Base-by-base conservation (phyloP, 2,113 vertebrate genomes). In the Polypterus bichir region DNA sequence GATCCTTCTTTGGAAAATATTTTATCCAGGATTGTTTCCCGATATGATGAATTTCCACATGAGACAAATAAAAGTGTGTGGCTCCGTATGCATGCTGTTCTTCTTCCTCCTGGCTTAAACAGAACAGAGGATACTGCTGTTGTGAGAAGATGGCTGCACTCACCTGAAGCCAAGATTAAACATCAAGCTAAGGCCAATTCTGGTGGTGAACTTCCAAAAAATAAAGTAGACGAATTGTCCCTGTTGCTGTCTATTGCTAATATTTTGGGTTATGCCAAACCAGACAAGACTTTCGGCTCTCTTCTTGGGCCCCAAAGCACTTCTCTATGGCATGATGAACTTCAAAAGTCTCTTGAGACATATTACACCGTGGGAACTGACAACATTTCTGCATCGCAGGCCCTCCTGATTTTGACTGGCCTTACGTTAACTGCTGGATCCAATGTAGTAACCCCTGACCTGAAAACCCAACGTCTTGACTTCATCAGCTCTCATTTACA, bases 301-400 rank as follows among this genome's bases (percentile, higher is more conserved):
- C 71, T 71, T 9, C 65, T 87, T 0, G 71, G 73, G 0, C 59
- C 3, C 5, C 11, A 74, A 3, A 78, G 85, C 10, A 59, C 85
- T 46, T 56, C 60, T 5, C 79, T 72, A 47, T 48, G 86, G 57
- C 3, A 72, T 9, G 5, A 63, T 0, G 52, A 78, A 67, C 59
- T 79, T 59, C 57, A 73, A 58, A n/a, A 0, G 0, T 61, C 54
- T 1, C 61, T 73, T 1, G 6, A 59, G 2, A 66, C 73, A 46
- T 81, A 82, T 2, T n/a, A 70, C 57, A 55, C 6, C 0, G 73
- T 83, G 61, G 78, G 72, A 68, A 69, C 62, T 7, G 68, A 70
- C 45, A 68, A 62, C n/a, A 45, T 1, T 0, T 59, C 46, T 48
- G 75, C 67, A 60, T 81, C 76, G 10, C 68, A 82, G 56, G 81